Conservation (phyloP, 1,140 invertebrate genomes). For the Parasteatoda tepidariorum region DNA sequence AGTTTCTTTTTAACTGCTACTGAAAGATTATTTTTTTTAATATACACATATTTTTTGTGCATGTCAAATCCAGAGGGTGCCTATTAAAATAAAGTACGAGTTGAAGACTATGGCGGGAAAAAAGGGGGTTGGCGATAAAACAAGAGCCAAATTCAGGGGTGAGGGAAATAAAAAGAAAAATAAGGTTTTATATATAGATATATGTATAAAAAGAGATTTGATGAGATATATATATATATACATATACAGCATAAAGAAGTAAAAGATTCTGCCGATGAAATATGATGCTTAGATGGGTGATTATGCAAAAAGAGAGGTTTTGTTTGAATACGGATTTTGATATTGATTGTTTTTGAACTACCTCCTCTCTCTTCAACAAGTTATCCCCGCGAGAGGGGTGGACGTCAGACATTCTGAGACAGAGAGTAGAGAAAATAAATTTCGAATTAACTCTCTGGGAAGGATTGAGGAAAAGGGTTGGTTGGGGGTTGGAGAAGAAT, state of each 20-base stretch:
- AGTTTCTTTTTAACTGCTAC: constrained; percentile 54
- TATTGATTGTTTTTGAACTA: constrained; percentile 59
- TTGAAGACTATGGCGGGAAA: constrained; percentile 28
- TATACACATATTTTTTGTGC: constrained; percentile 60
- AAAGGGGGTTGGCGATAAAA: constrained; percentile 14
- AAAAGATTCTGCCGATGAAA: constrained; percentile 59
- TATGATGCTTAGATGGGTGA: constrained; percentile 59
- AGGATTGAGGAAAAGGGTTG: not conserved
- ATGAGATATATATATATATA: not conserved
- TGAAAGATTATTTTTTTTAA: constrained; percentile 50
- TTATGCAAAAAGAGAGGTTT: constrained; percentile 56
- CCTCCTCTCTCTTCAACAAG: constrained; percentile 55
- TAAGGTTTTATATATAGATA: too few relatives aligned
- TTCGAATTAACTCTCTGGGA: not conserved
- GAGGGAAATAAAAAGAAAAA: constrained; percentile 13
- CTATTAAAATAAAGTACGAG: constrained; percentile 61
- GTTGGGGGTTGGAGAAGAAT: not conserved
- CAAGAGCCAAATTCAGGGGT: constrained; percentile 2
- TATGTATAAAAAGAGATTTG: not conserved
- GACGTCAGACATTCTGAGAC: not conserved
- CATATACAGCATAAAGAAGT: constrained; percentile 10
- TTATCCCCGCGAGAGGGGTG: constrained; percentile 28
- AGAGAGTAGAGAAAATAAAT: not conserved
- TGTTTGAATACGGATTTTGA: constrained; percentile 60
- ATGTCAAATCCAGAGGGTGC: constrained; percentile 58